Conservation (phyloP, 2,888 invertebrate species). For the Ariolimax columbianus region DNA sequence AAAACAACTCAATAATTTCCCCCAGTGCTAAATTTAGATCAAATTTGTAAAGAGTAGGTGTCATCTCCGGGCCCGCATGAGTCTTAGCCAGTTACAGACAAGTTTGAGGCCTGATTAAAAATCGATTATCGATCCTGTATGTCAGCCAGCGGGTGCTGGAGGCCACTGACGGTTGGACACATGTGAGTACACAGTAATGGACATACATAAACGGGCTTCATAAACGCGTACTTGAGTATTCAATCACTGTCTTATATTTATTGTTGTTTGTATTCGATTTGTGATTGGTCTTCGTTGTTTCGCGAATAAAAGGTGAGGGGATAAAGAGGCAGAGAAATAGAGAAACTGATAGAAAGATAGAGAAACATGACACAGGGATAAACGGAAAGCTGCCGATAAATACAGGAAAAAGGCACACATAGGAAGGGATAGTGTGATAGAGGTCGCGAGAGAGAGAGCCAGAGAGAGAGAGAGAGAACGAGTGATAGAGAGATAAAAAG, state of each 20-base stretch:
- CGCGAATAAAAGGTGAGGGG: not conserved
- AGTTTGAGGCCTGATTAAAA: not conserved
- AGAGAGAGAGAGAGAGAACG: not conserved
- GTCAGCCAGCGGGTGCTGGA: not conserved
- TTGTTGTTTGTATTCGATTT: too few species aligned
- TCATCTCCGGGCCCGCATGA: not conserved
- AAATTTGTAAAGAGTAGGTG: conserved; percentile 20
- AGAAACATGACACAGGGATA: conserved; percentile 27
- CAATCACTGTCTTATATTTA: too few species aligned
- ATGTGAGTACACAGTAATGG: not conserved
- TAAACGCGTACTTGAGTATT: not conserved
- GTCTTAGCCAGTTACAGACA: conserved; percentile 17
- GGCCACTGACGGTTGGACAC: not conserved
- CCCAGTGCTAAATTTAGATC: not conserved
- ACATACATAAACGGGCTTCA: not conserved
- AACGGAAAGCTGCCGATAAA: conserved; percentile 18
- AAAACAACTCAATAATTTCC: too few species aligned
- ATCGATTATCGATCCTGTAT: conserved; percentile 11
- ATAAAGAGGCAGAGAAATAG: conserved; percentile 30
- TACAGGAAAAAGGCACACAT: too few species aligned
- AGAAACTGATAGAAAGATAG: conserved; percentile 32
- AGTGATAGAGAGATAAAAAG: not conserved
- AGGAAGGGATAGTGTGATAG: too few species aligned
- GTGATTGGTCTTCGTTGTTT: too few species aligned
- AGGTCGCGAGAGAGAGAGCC: not conserved